Base-by-base conservation (phyloP, 2,888 invertebrate genomes). In the Melangyna quadrimaculata region DNA sequence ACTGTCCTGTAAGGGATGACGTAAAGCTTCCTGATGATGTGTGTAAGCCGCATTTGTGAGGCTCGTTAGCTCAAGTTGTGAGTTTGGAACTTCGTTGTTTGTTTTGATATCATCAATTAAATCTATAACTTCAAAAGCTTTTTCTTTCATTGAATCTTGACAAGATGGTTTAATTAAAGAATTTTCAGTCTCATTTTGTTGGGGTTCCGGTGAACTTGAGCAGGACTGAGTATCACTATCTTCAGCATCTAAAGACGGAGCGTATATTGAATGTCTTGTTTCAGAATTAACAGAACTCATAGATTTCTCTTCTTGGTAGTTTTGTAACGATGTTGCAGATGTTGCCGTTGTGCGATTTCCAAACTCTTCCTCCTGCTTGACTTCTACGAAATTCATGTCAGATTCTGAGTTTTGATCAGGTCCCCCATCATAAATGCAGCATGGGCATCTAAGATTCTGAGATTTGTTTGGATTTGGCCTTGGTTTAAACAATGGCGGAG, bases 401-500 rank as follows among this genome's bases (percentile, higher is more conserved):
- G 9, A 14, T 22, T 22, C 37, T 22, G 14, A 7, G 7, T 14
- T 19, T 22, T 2, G 5, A 24, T 40, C 14, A 14, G 5, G 10
- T 5, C 17, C n/a, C n/a, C n/a, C 45, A 14, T 19, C 4, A 19
- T 40, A 32, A 8, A 53, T 2, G 22, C 83, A 83, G 10, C 83
- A 83, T 1, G 78, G 83, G 17, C 83, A 83, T 2, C 29, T 9
- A 17, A 10, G 0, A 3, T 2, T 29, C 19, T 2, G 29, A 19
- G 48, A n/a, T 14, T 7, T 10, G 22, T 7, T 10, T n/a, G 5
- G 1, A 8, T n/a, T 17, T 1, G 14, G 14, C 1, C 0, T 3
- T 10, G 65, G 51, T 12, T 19, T 19, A 7, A 86, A 45, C 12
- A 86, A 63, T 4, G 84, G 84, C 8, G 84, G 84, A 14, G 37